Evolutionary conservation across 2,888 invertebrate genomes (phyloP).

Genomic region (Azorinus chamasolen): DNA sequence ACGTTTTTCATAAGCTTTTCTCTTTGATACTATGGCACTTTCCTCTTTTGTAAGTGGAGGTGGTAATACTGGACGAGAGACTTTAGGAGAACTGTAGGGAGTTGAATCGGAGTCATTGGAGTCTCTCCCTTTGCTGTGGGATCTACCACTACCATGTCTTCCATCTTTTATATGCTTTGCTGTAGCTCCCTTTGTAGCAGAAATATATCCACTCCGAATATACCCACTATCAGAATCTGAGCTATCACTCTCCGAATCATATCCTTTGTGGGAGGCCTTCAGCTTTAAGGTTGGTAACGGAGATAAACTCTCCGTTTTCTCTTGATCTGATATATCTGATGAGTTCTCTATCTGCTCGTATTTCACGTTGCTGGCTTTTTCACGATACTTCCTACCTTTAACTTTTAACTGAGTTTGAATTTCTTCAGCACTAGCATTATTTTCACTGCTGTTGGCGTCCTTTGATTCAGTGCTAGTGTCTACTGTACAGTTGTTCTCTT

Average conservation of each 20-base stretch:
- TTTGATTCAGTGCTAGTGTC: conserved; percentile 36
- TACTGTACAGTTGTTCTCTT: neutral
- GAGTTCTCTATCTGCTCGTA: conserved; percentile 56
- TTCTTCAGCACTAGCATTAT: conserved; percentile 59
- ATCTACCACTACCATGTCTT: neutral
- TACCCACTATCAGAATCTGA: conserved; percentile 71
- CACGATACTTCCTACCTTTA: conserved; percentile 58
- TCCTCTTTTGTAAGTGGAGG: conserved; percentile 66
- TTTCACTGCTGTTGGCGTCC: conserved; percentile 53
- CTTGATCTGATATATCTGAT: conserved; percentile 62
- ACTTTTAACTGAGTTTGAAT: conserved; percentile 49
- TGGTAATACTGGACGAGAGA: conserved; percentile 56
- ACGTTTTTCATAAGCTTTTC: conserved; percentile 80
- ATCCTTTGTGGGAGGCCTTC: conserved; percentile 16
- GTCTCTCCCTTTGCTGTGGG: neutral
- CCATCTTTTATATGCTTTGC: conserved; percentile 1
- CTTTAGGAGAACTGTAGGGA: conserved; percentile 72
- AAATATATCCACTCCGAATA: conserved; percentile 64
- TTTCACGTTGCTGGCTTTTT: conserved; percentile 53
- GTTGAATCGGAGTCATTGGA: conserved; percentile 65
- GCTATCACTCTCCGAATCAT: conserved; percentile 59
- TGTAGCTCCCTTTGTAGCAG: conserved; percentile 31
- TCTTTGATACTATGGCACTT: conserved; percentile 71
- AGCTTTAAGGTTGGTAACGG: conserved; percentile 35
- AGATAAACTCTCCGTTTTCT: conserved; percentile 42